Base-by-base conservation (phyloP, 1,140 invertebrate species). In the Frieseomelitta varia region DNA sequence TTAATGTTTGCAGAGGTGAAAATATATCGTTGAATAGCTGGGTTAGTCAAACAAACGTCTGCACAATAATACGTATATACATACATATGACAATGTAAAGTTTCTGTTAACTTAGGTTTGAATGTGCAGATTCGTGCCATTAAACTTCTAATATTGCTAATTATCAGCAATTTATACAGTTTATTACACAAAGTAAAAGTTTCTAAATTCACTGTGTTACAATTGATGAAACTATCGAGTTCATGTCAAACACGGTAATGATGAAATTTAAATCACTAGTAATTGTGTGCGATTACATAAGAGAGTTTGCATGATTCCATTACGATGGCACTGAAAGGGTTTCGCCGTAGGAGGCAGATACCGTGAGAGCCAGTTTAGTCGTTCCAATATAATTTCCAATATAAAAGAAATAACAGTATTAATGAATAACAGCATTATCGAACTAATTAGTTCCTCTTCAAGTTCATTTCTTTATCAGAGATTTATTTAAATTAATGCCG, bases 241-340 rank as follows among this genome's bases (percentile, higher is more conserved):
- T 58, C n/a, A 39, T 17, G 19, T 1, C n/a, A 27, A 27, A 53
- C 11, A 27, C 11, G n/a, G 21, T 17, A 72, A 72, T 74, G 39
- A 21, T 74, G 19, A 14, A 56, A 65, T 67, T 24, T 4, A 67
- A 17, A 39, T 76, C 10, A 17, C 4, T 71, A 24, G 11, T n/a
- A 72, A 79, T 72, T 55, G 47, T 27, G n/a, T 15, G 55, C 1
- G 14, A 79, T 84, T 79, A 27, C 10, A 58, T 78, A 84, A 84
- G 55, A 51, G 47, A 24, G n/a, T 58, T 77, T 30, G 10, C 56
- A 63, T 84, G 55, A 84, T 65, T 69, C 81, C 17, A 39, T 84
- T 84, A 79, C 19, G 39, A 24, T 69, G 30, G 53, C 81, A 84
- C 56, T 84, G 81, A 21, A 79, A 79, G 53, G 75, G 56, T 71